Conservation (phyloP, 2,113 vertebrate species). For the Epinephelus fuscoguttatus region DNA sequence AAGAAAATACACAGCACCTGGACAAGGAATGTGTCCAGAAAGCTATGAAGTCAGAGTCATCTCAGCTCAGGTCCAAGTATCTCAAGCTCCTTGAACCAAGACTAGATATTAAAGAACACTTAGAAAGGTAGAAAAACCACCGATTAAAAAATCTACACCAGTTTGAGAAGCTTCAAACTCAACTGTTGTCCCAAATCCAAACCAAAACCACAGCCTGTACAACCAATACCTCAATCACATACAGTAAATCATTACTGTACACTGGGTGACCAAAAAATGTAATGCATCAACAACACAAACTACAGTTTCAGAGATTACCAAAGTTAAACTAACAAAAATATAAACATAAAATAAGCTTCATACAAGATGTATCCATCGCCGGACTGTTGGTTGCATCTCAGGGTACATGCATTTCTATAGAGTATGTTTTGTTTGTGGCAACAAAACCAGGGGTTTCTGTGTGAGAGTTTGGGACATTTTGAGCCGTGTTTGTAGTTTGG, state of each 20-base stretch:
- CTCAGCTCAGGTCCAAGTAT: constrained; percentile 25
- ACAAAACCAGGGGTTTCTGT: no score
- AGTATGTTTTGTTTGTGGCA: no score
- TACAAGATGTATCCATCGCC: no score
- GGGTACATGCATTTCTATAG: no score
- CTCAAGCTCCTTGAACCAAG: constrained; percentile 36
- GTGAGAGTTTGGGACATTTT: no score
- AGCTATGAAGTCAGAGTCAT: constrained; percentile 12
- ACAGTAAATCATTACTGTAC: neutral
- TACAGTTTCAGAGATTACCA: constrained; percentile 4
- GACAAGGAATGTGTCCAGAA: constrained; percentile 69
- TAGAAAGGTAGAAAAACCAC: neutral
- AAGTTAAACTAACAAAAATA: neutral
- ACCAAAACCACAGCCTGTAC: constrained; percentile 31
- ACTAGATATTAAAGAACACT: constrained; percentile 16
- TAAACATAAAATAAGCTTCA: no score
- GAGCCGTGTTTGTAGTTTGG: no score
- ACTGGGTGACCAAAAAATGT: neutral
- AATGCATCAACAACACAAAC: constrained; percentile 1
- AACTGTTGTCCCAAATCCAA: constrained; percentile 16
- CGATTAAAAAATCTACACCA: constrained; percentile 3
- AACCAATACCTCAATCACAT: constrained; percentile 3
- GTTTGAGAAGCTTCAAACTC: constrained; percentile 7
- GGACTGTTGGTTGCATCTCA: no score
- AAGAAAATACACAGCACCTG: constrained; percentile 85